Conservation (phyloP, 1,140 invertebrate species). For the Araneus ventricosus region DNA sequence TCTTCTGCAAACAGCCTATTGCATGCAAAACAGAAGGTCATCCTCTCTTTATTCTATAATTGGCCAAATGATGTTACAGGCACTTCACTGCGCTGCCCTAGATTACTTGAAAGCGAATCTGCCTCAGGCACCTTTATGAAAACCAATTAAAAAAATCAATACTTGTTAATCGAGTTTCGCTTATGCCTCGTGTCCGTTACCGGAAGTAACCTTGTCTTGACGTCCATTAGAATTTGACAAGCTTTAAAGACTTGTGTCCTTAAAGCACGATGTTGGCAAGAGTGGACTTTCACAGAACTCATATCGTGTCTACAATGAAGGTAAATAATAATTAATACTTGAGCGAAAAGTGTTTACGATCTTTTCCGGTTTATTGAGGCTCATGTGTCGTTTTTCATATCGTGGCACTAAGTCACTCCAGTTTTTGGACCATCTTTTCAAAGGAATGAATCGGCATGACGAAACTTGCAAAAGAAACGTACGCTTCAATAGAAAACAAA, state of each 20-base stretch:
- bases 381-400: not conserved
- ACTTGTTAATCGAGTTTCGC: not conserved
- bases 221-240: not conserved
- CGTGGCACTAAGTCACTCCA: not conserved
- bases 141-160: constrained; percentile 21
- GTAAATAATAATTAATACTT: not conserved
- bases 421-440: not conserved
- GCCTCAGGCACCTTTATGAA: not conserved
- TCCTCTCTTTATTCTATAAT: not conserved
- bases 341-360: not conserved
- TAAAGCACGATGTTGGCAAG: not conserved
- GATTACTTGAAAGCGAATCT: not conserved
- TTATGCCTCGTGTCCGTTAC: not conserved
- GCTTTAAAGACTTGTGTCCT: not conserved
- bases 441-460: not conserved
- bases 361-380: not conserved
- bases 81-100: not conserved
- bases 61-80: not conserved
- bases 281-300: not conserved
- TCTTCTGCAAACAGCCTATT: not conserved
- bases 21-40: constrained; percentile 16
- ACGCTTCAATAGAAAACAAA: not conserved
- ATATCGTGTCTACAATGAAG: not conserved
- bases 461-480: not conserved
- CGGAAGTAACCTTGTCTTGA: constrained; percentile 7